These are phyloP conservation scores for Lasioglossum figueresi DNA, from an alignment of 2,888 invertebrate genomes.

Conservation along the genomic window DNA sequence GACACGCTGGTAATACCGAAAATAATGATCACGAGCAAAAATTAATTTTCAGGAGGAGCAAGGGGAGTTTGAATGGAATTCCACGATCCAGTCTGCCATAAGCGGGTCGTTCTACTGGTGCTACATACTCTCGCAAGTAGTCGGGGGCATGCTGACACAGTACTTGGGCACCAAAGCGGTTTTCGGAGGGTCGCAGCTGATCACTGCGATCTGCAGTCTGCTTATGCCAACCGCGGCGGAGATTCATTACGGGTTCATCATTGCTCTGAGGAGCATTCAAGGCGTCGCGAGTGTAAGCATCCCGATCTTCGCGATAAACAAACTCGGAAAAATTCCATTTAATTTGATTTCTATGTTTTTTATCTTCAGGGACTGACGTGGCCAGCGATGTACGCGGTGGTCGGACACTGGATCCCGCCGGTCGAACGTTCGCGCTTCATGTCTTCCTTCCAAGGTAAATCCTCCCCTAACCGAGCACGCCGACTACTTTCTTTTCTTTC, in stretches of 20 bases:
- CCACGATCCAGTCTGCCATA: conserved; percentile 87
- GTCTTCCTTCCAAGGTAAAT: conserved; percentile 89
- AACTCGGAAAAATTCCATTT: too few relatives aligned
- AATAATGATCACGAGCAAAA: too few relatives aligned
- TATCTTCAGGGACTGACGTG: conserved; percentile 89
- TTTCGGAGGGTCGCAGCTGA: conserved; percentile 89
- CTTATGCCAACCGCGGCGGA: conserved; percentile 88
- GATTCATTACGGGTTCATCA: conserved; percentile 87
- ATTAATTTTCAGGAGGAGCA: conserved; percentile 49
- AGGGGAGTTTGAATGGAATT: conserved; percentile 88
- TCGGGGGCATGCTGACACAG: conserved; percentile 89
- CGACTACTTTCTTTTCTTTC: conserved; percentile 69
- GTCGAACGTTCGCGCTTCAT: conserved; percentile 89
- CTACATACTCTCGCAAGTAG: conserved; percentile 89
- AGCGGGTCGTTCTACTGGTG: conserved; percentile 90
- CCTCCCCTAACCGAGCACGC: neutral
- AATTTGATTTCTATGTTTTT: conserved; percentile 1
- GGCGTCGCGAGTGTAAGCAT: conserved; percentile 88
- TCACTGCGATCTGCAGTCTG: conserved; percentile 89
- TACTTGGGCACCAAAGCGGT: conserved; percentile 89
- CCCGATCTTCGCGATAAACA: neutral
- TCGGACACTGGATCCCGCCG: conserved; percentile 90
- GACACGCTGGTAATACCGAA: neutral
- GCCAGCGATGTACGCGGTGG: conserved; percentile 91
- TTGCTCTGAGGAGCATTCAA: conserved; percentile 87